A percentile compares a stretch with the other conserved stretches of the same genome.
Evolutionary conservation across 1,140 invertebrate genomes (phyloP).

Genomic region (silkworm (Bombyx mori)): ASM3026992v2 NC_085118.1:10390001-10390500

Average conservation of each 20-base stretch:
- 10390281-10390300: no score
- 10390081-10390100: conserved; percentile 59
- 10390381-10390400: no score
- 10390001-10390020: conserved; percentile 46
- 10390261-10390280: no score
- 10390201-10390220: conserved; percentile 34
- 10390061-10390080: conserved; percentile 42
- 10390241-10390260: conserved; percentile 12
- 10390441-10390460: no score
- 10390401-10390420: no score
- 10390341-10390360: no score
- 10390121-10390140: conserved; percentile 65
- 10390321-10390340: no score
- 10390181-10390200: conserved; percentile 53
- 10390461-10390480: no score
- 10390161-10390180: conserved; percentile 46
- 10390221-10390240: conserved; percentile 27
- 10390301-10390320: no score
- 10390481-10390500: no score
- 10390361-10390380: no score
- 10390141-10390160: conserved; percentile 54
- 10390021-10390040: conserved; percentile 59
- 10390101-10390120: conserved; percentile 68
- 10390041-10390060: conserved; percentile 57
- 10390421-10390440: no score